Conservation (phyloP, 2,113 vertebrate genomes). For the Eolophus roseicapilla region DNA sequence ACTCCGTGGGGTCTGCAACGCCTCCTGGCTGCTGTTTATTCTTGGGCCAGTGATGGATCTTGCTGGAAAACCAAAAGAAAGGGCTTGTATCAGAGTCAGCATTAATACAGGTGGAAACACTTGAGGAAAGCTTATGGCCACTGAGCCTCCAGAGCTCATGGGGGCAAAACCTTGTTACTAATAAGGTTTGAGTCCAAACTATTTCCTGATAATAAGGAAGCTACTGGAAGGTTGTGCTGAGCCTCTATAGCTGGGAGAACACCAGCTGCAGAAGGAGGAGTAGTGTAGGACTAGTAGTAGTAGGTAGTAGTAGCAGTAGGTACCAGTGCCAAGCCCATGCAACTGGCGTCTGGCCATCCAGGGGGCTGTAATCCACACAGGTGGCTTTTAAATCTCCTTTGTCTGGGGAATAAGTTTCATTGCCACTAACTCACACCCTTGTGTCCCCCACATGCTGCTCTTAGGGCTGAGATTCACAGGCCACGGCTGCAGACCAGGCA, state of each 20-base stretch:
- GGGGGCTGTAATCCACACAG: background rate
- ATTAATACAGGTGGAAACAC: background rate
- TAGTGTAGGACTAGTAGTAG: background rate
- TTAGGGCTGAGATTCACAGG: background rate
- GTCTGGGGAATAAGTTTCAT: background rate
- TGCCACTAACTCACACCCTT: background rate
- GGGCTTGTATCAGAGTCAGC: background rate
- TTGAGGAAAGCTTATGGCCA: background rate
- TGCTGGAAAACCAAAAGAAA: background rate
- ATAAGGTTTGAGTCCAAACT: background rate
- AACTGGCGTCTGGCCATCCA: fast-evolving
- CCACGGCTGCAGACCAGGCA: background rate
- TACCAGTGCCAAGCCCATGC: background rate
- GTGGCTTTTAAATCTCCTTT: background rate
- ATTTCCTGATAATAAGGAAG: background rate
- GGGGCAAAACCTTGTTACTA: background rate
- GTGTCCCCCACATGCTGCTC: background rate
- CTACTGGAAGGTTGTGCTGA: background rate
- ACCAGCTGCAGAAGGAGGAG: background rate
- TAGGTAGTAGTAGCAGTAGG: too few species aligned
- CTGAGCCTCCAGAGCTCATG: background rate
- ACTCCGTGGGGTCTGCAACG: background rate
- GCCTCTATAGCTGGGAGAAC: background rate
- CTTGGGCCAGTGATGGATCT: background rate
- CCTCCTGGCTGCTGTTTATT: background rate